Base-by-base conservation (phyloP, 2,797 vertebrate species). In the Poecilia wingei region DNA sequence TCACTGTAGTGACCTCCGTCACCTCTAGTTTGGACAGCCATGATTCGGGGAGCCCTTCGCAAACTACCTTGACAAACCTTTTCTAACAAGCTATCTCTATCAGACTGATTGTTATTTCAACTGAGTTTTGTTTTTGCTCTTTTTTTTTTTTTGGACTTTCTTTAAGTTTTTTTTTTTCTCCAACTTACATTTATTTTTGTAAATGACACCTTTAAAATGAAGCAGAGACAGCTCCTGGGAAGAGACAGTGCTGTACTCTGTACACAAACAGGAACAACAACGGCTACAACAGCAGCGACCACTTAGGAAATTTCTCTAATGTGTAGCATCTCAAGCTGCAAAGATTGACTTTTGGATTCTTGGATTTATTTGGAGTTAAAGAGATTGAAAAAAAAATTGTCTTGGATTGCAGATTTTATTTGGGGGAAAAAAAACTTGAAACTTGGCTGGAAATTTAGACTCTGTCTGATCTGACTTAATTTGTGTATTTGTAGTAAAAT, bases 51-150 rank as follows among this genome's bases (percentile, higher is more conserved):
- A 99, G 98, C 95, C 98, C 98, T 96, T 97, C 98, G 89, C 98
- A 99, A 97, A 99, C 98, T 95, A 98, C 98, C 96, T 97, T 99
- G 97, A 99, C 98, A 94, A 99, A 97, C 95, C 98, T 99, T 98
- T 99, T 99, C 97, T 99, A 98, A 98, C 96, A 96, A 91, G 91
- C 91, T 92, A 92, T 93, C 92, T 85, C 82, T 86, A 91, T 88
- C 78, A 87, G 89, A 91, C 88, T 91, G 95, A 87, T 83, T 95
- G 94, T 85, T 79, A 81, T 80, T 92, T 90, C 82, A 78, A 85
- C 74, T 90, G 86, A 76, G 85, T 83, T 88, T 76, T 94, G 78
- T 94, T 93, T 90, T 90, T 79, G 47, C 93, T 79, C 93, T 93
- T 90, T 90, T 79, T 53, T 49, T 49, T 53, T 55, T 72, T 59